Base-by-base conservation (phyloP, 1,140 invertebrate species). In the Calliphora vicina region DNA sequence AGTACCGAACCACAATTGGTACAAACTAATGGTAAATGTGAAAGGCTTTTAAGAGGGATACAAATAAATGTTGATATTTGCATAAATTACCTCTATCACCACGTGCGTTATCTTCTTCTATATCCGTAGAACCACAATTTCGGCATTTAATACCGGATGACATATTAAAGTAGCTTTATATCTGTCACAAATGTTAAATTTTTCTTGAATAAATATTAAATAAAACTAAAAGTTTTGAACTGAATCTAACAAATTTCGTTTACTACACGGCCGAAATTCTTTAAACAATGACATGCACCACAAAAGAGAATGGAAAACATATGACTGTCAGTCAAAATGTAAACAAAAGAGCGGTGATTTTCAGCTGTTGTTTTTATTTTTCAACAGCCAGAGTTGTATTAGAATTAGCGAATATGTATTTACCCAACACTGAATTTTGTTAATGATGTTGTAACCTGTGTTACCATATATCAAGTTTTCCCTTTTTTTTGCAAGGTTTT, bases 1-100 rank as follows among this genome's bases (percentile, higher is more conserved):
- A 99, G 90, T 2, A 99, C 98, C 43, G 96, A 95, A 71, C 98
- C 99, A 93, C 99, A 99, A 86, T 95, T 95, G 43, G 96, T 99
- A 92, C 99, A 99, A 0, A 99, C 97, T 57, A 78, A 42, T 76
- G 8, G 73, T 35, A 35, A 8, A 8, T 35, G 23, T 43, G 45
- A 61, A 23, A 29, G 15, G 5, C 20, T 76, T 35, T 76, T 76
- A 29, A 35, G 1, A 3, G 6, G 2, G 50, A 76, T 61, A 67
- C 8, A 67, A 83, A 73, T 5, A 50, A 35, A 50, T 23, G 29
- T 1, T 71, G 1, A 3, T 5, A 15, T 35, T n/a, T 72, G 10
- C 43, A 76, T 42, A 23, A 12, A 43, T 78, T 78, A 78, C 74
- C 74, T 43, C 74, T 8, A 94, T 99, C 97, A 73, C 98, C 98